Evolutionary conservation across 2,888 invertebrate species (phyloP).

Genomic region (Malachius bipustulatus): DNA sequence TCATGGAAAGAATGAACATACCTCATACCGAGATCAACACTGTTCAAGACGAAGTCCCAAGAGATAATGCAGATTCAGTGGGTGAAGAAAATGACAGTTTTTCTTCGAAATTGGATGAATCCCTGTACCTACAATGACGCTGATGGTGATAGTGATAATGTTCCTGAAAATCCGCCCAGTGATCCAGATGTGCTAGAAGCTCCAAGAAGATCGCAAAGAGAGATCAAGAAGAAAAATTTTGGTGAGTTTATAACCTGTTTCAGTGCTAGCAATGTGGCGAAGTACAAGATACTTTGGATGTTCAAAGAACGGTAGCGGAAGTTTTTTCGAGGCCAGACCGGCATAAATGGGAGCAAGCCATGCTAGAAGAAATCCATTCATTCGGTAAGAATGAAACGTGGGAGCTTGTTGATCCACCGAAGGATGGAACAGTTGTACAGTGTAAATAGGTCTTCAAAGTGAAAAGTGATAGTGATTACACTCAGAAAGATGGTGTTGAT

Average conservation of each 20-base stretch:
- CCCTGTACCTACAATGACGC: not conserved
- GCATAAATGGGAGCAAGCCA: slow-evolving; percentile 1
- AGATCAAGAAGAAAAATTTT: not conserved
- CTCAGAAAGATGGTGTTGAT: slow-evolving; percentile 11
- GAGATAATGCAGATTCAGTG: slow-evolving; percentile 2
- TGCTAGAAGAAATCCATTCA: slow-evolving; percentile 3
- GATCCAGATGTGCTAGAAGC: no score
- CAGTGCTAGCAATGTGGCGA: not conserved
- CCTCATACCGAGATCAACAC: not conserved
- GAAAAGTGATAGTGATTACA: slow-evolving; percentile 8
- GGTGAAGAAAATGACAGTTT: not conserved
- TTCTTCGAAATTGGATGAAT: not conserved
- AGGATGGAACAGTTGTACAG: slow-evolving; percentile 2
- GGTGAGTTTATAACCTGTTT: not conserved
- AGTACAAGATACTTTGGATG: not conserved
- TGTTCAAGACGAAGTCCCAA: not conserved
- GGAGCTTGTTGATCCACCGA: slow-evolving; percentile 5
- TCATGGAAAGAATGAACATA: not conserved
- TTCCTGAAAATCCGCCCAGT: no score
- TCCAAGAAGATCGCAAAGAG: not conserved
- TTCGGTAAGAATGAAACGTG: slow-evolving; percentile 2
- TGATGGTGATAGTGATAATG: slow-evolving; percentile 2
- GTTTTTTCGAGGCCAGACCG: slow-evolving; percentile 1
- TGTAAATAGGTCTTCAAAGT: slow-evolving; percentile 3
- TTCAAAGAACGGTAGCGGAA: not conserved